A percentile compares a stretch with the other conserved stretches of the same genome.
phyloP scores from a whole-genome alignment of 2,113 vertebrate genomes.

The Scomber colias region DNA sequence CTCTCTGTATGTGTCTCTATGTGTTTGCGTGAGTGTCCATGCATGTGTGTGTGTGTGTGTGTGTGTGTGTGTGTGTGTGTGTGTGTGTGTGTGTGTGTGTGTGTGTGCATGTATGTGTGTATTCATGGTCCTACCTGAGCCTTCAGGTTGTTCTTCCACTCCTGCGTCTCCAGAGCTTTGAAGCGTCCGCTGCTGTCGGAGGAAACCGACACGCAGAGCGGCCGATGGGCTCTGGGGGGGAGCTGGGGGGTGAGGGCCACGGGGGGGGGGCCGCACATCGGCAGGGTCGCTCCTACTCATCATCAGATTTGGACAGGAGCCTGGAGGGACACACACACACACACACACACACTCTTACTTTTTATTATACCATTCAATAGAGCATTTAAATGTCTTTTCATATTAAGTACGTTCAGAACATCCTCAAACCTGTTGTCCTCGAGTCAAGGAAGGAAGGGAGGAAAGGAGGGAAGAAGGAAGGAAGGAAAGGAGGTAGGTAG shows the following conservation, averaged over 20 bases:
- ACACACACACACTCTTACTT: not conserved
- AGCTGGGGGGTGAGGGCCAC: conserved; percentile 79
- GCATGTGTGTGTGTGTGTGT: too few species aligned
- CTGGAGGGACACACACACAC: conserved; percentile 52
- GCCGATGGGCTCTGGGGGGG: conserved; percentile 69
- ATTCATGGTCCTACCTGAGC: conserved; percentile 76
- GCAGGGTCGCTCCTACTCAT: conserved; percentile 81
- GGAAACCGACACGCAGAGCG: conserved; percentile 80
- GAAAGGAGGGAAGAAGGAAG: too few species aligned
- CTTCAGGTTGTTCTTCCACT: conserved; percentile 85
- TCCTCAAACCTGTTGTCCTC: too few species aligned
- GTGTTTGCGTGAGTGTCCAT: too few species aligned
- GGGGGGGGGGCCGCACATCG: conserved; percentile 59
- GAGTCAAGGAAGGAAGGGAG: too few species aligned
- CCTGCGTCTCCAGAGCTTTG: conserved; percentile 80
- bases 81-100: too few species aligned
- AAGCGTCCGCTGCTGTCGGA: conserved; percentile 83
- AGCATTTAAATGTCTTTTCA: too few species aligned
- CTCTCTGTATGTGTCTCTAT: too few species aligned
- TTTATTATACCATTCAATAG: too few species aligned
- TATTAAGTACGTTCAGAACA: too few species aligned
- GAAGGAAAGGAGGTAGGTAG: too few species aligned
- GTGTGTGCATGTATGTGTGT: not conserved
- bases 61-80: too few species aligned
- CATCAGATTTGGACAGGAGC: conserved; percentile 85